Conservation (phyloP, 2,113 vertebrate genomes). For the Syngnathoides biaculeatus region DNA sequence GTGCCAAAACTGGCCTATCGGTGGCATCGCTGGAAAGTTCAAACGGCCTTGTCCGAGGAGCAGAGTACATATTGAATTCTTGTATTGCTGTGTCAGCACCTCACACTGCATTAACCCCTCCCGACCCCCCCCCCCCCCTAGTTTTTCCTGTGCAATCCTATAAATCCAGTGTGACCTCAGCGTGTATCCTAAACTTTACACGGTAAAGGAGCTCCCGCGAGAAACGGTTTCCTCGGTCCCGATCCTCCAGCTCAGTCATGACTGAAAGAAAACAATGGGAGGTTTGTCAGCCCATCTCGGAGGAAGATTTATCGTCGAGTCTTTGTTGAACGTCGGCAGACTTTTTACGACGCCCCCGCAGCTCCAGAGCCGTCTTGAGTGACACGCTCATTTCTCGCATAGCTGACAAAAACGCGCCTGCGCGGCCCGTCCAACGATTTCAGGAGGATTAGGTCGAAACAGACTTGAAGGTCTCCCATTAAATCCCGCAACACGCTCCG, state of each 20-base stretch:
- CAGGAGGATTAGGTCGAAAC: slow-evolving; percentile 40
- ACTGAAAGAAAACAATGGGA: neutral
- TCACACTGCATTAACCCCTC: neutral
- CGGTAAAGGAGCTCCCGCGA: neutral
- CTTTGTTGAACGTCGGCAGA: neutral
- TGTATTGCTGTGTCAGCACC: neutral
- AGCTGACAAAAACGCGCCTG: slow-evolving; percentile 31
- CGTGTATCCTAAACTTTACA: slow-evolving; percentile 22
- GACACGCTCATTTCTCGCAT: slow-evolving; percentile 25
- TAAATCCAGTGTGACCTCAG: slow-evolving; percentile 22
- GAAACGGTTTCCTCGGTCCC: neutral
- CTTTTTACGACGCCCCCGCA: neutral
- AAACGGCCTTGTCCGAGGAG: neutral
- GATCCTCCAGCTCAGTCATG: neutral
- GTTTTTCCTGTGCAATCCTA: slow-evolving; percentile 10
- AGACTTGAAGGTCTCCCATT: slow-evolving; percentile 53
- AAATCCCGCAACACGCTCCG: slow-evolving; percentile 50
- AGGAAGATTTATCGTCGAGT: neutral
- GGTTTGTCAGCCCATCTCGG: neutral
- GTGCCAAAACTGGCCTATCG: neutral
- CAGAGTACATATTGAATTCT: neutral
- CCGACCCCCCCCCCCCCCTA: too few relatives aligned
- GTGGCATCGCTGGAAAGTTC: neutral
- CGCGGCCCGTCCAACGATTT: slow-evolving; percentile 15
- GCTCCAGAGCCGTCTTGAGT: neutral